Conservation (phyloP, 2,113 vertebrate genomes). For the Meles meles region DNA sequence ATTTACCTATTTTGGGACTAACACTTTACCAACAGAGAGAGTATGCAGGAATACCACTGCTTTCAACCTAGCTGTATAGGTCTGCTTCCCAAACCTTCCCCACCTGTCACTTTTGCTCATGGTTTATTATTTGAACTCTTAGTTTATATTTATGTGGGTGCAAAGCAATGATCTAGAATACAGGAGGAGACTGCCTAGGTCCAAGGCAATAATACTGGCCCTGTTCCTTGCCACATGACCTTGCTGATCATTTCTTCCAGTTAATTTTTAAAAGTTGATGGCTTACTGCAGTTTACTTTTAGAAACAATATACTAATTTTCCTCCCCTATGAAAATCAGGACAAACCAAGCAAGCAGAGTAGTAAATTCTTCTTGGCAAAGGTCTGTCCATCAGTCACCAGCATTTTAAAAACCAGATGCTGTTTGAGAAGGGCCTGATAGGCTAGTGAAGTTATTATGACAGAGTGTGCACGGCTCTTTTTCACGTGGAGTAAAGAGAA, state of each 20-base stretch:
- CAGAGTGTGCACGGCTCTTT: background rate
- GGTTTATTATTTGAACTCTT: background rate
- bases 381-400: background rate
- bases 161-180: background rate
- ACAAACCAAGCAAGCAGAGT: background rate
- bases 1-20: background rate
- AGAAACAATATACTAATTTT: background rate
- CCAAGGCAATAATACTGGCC: background rate
- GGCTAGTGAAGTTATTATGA: background rate
- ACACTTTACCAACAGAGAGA: background rate
- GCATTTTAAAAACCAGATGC: background rate
- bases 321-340: background rate
- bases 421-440: background rate
- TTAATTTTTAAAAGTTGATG: constrained; percentile 2
- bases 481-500: background rate
- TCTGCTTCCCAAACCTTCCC: background rate
- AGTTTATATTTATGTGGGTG: background rate
- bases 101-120: background rate
- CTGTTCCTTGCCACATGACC: background rate
- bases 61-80: background rate
- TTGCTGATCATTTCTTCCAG: background rate
- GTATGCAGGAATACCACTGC: background rate
- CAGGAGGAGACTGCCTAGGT: background rate
- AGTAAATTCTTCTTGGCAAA: background rate
- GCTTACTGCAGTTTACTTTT: background rate